These are phyloP conservation scores for Parauchenoglanis ngamensis DNA, from an alignment of 2,797 vertebrate genomes.

Conservation along the genomic window DNA sequence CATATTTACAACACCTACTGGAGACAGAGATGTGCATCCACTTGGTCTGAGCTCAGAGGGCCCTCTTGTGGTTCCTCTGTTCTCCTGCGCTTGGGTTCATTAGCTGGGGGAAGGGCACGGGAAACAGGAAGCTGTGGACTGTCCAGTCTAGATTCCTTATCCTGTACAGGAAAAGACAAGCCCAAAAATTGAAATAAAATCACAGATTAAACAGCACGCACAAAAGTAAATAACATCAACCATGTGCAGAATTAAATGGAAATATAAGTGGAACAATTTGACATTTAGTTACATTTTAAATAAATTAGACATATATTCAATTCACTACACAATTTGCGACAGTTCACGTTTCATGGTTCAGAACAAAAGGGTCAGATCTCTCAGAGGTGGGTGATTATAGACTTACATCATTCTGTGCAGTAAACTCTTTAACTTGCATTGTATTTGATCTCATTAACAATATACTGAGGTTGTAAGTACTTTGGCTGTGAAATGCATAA, in stretches of 20 bases:
- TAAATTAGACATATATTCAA: background rate
- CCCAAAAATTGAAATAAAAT: background rate
- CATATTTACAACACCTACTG: slow-evolving; percentile 40
- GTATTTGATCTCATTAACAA: background rate
- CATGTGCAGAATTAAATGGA: background rate
- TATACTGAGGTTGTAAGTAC: background rate
- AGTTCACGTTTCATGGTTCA: background rate
- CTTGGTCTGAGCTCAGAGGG: slow-evolving; percentile 14
- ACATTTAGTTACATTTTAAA: background rate
- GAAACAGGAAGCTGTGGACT: background rate
- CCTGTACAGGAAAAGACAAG: slow-evolving; percentile 15
- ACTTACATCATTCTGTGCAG: background rate
- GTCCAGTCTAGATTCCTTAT: background rate
- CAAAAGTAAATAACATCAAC: background rate
- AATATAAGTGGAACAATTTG: background rate
- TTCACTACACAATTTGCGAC: background rate
- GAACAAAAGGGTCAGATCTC: background rate
- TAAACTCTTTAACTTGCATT: background rate
- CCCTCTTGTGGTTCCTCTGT: slow-evolving; percentile 49
- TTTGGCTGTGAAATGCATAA: background rate
- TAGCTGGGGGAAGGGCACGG: background rate
- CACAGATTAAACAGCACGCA: background rate
- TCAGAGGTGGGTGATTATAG: background rate
- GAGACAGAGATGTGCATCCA: background rate
- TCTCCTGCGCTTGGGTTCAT: slow-evolving; percentile 33